Evolutionary conservation across 2,113 vertebrate species (phyloP).

Genomic region (Ia io): DNA sequence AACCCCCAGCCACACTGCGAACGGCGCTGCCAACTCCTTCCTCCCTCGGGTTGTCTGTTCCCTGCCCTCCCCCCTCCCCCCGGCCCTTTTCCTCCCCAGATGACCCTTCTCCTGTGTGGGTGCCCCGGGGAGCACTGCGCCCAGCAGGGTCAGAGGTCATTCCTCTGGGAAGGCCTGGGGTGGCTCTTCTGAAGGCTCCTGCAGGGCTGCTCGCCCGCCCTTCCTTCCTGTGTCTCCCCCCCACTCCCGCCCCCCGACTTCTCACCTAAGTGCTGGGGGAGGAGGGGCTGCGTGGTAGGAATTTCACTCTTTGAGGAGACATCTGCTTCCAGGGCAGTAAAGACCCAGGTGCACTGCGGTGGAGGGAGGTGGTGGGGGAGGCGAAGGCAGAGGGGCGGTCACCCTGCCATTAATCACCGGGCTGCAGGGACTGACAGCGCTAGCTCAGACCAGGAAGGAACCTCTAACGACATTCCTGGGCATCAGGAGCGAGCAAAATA

Average conservation of each 20-base stretch:
- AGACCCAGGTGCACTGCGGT: conserved; percentile 60
- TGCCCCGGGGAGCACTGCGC: not conserved
- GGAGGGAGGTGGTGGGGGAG: conserved; percentile 48
- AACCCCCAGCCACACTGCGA: not conserved
- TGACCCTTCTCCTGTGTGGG: not conserved
- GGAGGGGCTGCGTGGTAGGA: not conserved
- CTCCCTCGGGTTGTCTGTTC: not conserved
- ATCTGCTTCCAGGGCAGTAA: conserved; percentile 34
- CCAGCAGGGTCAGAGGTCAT: not conserved
- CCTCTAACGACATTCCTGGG: conserved; percentile 40
- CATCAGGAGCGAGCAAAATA: conserved; percentile 3
- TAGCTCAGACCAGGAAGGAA: not conserved
- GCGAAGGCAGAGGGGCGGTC: conserved; percentile 51
- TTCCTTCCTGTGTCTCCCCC: not conserved
- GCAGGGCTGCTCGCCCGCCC: not conserved
- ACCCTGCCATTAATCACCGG: conserved; percentile 33
- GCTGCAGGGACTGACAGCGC: not conserved
- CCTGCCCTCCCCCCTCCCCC: not conserved
- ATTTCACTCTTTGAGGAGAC: conserved; percentile 46
- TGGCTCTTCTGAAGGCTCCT: not conserved
- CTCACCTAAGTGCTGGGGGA: conserved; percentile 38
- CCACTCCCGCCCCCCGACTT: not conserved
- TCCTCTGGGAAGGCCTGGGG: not conserved
- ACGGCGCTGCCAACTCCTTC: rapidly evolving
- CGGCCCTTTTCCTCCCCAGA: not conserved